Evolutionary conservation across 2,888 invertebrate species (phyloP).

Genomic region (Meloe dianella): DNA sequence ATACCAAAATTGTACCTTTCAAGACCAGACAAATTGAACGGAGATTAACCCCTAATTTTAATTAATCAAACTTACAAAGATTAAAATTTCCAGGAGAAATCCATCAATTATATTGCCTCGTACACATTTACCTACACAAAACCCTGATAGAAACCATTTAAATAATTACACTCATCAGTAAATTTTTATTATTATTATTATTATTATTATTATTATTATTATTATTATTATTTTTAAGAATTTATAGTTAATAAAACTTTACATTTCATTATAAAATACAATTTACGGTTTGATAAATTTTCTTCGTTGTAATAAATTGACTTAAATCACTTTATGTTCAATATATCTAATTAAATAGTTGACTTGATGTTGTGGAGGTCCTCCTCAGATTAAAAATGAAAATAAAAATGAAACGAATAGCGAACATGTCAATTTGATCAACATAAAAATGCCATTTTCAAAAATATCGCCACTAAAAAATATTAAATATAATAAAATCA

Average conservation of each 20-base stretch:
- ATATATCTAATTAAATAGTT: neutral
- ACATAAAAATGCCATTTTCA: neutral
- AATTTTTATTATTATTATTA: neutral
- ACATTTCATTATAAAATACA: neutral
- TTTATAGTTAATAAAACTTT: neutral
- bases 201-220: neutral
- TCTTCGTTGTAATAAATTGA: neutral
- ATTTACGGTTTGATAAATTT: neutral
- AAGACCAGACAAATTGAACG: conserved; percentile 24
- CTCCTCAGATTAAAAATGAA: neutral
- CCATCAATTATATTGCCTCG: conserved; percentile 27
- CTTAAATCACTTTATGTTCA: neutral
- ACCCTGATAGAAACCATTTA: neutral
- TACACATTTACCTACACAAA: conserved; percentile 12
- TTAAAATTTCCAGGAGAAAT: conserved; percentile 25
- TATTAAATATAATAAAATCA: neutral
- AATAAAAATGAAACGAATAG: neutral
- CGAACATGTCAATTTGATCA: neutral
- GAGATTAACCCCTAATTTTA: conserved; percentile 28
- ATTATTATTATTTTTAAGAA: neutral
- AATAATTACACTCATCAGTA: neutral
- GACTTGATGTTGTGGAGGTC: neutral
- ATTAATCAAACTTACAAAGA: conserved; percentile 28
- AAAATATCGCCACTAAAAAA: neutral
- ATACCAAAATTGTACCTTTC: conserved; percentile 18